Conservation (phyloP, 2,797 vertebrate species). For the Hippopotamyrus pictus region DNA sequence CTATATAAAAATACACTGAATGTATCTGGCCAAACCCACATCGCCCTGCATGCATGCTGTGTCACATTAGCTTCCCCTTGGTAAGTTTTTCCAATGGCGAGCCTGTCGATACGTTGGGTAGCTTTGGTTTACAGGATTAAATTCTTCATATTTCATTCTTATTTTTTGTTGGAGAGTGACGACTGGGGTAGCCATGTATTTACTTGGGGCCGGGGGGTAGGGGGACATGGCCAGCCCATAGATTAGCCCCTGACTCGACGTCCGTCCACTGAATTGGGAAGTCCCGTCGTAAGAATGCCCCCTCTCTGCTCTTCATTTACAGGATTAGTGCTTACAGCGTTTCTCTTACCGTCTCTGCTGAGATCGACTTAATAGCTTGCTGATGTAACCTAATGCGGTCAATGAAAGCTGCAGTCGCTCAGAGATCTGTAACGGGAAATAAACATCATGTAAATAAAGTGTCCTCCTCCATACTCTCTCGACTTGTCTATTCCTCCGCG, state of each 20-base stretch:
- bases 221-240: neutral
- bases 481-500: neutral
- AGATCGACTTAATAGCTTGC: slow-evolving; percentile 54
- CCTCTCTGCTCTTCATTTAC: slow-evolving; percentile 13
- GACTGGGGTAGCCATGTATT: neutral
- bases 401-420: slow-evolving; percentile 23
- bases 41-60: neutral
- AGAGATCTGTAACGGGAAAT: neutral
- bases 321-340: slow-evolving; percentile 42
- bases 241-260: neutral
- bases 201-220: neutral
- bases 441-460: neutral
- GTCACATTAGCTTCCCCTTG: neutral
- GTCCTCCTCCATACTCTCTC: neutral
- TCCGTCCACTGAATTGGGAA: neutral
- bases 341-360: slow-evolving; percentile 35
- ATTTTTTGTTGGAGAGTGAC: neutral
- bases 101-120: neutral
- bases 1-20: neutral
- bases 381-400: slow-evolving; percentile 45
- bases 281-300: neutral
- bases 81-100: neutral
- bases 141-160: neutral
- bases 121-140: neutral
- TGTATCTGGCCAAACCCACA: neutral